Percentiles rank a stretch among this genome's conserved stretches.
Evolutionary conservation across 2,797 vertebrate species (phyloP).

Genomic region (Pseudomugil gertrudae): DNA sequence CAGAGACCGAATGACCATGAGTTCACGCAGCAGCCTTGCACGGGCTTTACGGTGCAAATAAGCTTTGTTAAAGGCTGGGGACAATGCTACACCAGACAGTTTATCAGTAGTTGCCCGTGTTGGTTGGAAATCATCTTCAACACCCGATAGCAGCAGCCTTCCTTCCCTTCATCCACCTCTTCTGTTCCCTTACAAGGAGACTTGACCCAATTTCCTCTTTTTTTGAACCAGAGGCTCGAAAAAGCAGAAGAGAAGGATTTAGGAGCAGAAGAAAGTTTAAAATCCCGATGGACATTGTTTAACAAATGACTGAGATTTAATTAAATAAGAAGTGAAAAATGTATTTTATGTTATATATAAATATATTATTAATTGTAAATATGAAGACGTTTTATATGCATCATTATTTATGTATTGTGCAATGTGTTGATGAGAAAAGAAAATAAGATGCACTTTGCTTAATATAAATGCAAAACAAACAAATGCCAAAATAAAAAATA

Average conservation of each 20-base stretch:
- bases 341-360: constrained; percentile 99
- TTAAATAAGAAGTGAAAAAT: constrained; percentile 89
- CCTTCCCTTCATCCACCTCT: constrained; percentile 38
- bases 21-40: constrained; percentile 96
- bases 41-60: constrained; percentile 97
- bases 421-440: constrained; percentile 98
- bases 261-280: constrained; percentile 72
- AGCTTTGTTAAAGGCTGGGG: constrained; percentile 99
- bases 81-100: constrained; percentile 98
- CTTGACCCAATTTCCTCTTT: constrained; percentile 47
- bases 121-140: constrained; percentile 99
- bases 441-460: constrained; percentile 99
- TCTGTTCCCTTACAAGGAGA: constrained; percentile 50
- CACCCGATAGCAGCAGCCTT: constrained; percentile 87
- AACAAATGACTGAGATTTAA: constrained; percentile 93
- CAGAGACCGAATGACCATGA: constrained; percentile 97
- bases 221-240: constrained; percentile 59
- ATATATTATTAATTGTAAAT: constrained; percentile 99
- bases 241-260: constrained; percentile 65
- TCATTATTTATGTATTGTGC: constrained; percentile 99
- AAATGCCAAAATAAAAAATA: constrained; percentile 90
- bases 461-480: constrained; percentile 99
- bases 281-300: constrained; percentile 85
- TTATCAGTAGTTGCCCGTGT: constrained; percentile 98
- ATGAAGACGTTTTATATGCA: constrained; percentile 99